Evolutionary conservation across 2,797 vertebrate genomes (phyloP).

Genomic region (Lagocephalus sceleratus): DNA sequence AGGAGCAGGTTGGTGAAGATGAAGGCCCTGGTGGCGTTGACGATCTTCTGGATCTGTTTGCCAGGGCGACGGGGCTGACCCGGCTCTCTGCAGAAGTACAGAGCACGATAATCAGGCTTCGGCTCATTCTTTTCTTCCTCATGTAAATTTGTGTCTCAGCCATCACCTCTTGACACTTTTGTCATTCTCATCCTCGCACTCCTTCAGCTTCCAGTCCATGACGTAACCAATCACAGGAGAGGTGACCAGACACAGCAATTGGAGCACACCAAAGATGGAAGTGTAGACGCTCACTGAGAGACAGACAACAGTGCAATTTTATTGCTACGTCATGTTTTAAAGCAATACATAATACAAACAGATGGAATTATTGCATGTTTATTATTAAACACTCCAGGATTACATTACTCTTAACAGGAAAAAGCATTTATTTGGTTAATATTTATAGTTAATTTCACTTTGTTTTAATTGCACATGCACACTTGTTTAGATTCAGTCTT

Average conservation of each 20-base stretch:
- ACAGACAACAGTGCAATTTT: slow-evolving; percentile 2
- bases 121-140: too few relatives aligned
- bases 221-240: slow-evolving; percentile 94
- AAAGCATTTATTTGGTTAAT: too few relatives aligned
- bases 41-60: slow-evolving; percentile 91
- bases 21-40: slow-evolving; percentile 91
- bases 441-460: too few relatives aligned
- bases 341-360: neutral
- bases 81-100: slow-evolving; percentile 72
- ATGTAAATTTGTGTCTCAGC: neutral
- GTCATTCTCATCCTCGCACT: slow-evolving; percentile 86
- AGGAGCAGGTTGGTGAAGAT: slow-evolving; percentile 93
- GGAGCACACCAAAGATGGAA: slow-evolving; percentile 94
- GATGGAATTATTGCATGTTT: neutral
- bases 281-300: slow-evolving; percentile 90
- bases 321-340: neutral
- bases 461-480: too few relatives aligned
- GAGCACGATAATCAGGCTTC: neutral
- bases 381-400: too few relatives aligned
- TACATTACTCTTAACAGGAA: too few relatives aligned
- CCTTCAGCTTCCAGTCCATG: slow-evolving; percentile 97
- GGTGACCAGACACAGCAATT: slow-evolving; percentile 92
- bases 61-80: slow-evolving; percentile 82
- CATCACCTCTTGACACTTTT: slow-evolving; percentile 72
- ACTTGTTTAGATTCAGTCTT: too few relatives aligned